A percentile compares a stretch with the other conserved stretches of the same genome.
Conservation (phyloP, 1,140 invertebrate species). For the Drosophila dunni region DNA sequence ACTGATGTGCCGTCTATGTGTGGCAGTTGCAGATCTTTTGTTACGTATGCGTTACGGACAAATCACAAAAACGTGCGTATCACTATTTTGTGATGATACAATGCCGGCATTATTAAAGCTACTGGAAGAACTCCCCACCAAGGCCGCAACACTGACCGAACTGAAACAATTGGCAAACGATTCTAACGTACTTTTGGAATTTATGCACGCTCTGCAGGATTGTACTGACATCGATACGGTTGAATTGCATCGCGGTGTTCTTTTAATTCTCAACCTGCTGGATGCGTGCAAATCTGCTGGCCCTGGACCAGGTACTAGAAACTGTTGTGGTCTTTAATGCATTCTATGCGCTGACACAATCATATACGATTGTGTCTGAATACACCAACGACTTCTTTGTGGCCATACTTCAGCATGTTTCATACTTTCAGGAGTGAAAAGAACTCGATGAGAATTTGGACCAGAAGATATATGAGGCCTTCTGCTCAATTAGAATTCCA, state of each 20-base stretch:
- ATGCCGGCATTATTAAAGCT: not conserved
- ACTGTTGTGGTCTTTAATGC: not conserved
- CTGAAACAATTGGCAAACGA: not conserved
- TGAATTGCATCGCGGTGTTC: too few relatives aligned
- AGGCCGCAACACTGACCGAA: not conserved
- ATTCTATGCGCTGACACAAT: not conserved
- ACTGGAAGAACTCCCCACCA: not conserved
- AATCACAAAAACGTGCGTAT: too few relatives aligned
- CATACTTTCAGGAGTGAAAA: not conserved
- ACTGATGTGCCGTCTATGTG: not conserved
- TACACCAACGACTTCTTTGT: not conserved
- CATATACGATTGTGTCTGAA: too few relatives aligned
- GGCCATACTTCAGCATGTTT: not conserved
- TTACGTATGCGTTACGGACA: not conserved
- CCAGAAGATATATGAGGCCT: not conserved
- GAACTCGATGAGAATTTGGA: not conserved
- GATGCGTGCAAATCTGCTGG: not conserved
- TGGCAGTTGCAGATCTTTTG: not conserved
- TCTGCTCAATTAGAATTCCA: not conserved
- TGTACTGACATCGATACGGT: not conserved
- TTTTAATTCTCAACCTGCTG: not conserved
- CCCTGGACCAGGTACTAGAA: not conserved
- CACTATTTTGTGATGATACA: too few relatives aligned
- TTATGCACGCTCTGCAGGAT: not conserved
- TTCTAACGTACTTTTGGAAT: not conserved